Evolutionary conservation across 2,113 vertebrate genomes (phyloP), one percentile per base, ranked within the genome.

Genomic region (Garra rufa): DNA sequence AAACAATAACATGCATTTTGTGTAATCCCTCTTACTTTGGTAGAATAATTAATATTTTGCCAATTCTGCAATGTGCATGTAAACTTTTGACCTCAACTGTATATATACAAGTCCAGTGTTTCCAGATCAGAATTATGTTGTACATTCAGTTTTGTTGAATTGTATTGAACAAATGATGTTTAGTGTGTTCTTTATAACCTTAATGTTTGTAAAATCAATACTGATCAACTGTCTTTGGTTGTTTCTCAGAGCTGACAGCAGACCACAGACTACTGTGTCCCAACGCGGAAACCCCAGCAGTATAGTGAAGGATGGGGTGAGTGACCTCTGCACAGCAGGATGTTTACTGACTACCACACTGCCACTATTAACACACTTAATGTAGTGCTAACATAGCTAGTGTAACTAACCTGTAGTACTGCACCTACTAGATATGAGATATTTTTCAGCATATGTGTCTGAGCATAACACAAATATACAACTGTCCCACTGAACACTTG

Each of bases 251-350:
- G 88, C 89, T 3, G 92, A 94, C 2, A 84, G 67, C 2, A 83
- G 84, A 30, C 77, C 89, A 44, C 70, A 91, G 59, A 67, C 88
- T 50, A 89, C 93, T 1, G n/a, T 83, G 14, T 85, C 90, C 43
- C 67, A 77, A 78, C 89, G 86, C 0, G 87, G 85, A 87, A 91
- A 90, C 81, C 50, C 87, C 82, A 89, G 85, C 83, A 90, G 71
- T 88, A 91, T 92, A 0, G 92, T 93, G 34, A 93, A 87, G 85
- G 92, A 94, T 1, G 91, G 92, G 87, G 95, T 95, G 84, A 93
- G 90, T 89, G n/a, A 24, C 83, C 3, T n/a, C n/a, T 38, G 38
- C 43, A 63, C 71, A 11, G 26, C 46, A 46, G 9, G 21, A 11
- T 19, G 9, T 55, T 48, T 50, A 46, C 65, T 48, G 21, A 71